Conservation (phyloP, 1,140 invertebrate genomes). For the Heliconius hermathena region DNA sequence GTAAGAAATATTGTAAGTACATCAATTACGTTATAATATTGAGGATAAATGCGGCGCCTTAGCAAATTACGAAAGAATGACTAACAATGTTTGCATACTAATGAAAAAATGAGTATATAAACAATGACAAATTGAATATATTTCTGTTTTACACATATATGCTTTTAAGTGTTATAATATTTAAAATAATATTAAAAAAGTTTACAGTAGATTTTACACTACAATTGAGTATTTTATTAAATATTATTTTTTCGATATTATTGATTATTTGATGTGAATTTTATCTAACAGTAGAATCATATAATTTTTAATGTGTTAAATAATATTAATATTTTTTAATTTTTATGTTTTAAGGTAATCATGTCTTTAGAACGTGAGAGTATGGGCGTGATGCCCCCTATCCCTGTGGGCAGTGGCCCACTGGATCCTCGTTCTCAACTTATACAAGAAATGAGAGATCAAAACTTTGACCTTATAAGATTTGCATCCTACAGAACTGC, state of each 20-base stretch:
- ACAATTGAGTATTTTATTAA: no score
- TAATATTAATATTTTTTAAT: neutral
- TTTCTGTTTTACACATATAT: neutral
- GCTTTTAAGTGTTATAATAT: neutral
- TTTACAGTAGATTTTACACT: neutral
- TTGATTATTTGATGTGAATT: neutral
- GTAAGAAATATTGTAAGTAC: conserved; percentile 5
- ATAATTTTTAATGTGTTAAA: neutral
- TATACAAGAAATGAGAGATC: conserved; percentile 91
- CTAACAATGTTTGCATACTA: conserved; percentile 8
- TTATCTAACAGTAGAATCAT: neutral
- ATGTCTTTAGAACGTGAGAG: conserved; percentile 74
- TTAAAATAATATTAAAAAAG: neutral
- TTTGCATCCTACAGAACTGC: conserved; percentile 98
- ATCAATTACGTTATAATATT: conserved; percentile 9
- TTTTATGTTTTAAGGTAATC: conserved; percentile 25
- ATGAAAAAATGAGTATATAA: neutral
- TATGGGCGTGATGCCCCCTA: conserved; percentile 59
- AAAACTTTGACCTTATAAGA: conserved; percentile 97
- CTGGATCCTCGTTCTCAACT: conserved; percentile 86
- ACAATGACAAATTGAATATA: neutral
- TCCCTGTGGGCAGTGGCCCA: conserved; percentile 53
- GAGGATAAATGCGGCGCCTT: neutral
- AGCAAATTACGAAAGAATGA: conserved; percentile 7
- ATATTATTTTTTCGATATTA: neutral